Evolutionary conservation across 2,113 vertebrate genomes (phyloP), one percentile per base, ranked within the genome.

Genomic region (Saccopteryx leptura): DNA sequence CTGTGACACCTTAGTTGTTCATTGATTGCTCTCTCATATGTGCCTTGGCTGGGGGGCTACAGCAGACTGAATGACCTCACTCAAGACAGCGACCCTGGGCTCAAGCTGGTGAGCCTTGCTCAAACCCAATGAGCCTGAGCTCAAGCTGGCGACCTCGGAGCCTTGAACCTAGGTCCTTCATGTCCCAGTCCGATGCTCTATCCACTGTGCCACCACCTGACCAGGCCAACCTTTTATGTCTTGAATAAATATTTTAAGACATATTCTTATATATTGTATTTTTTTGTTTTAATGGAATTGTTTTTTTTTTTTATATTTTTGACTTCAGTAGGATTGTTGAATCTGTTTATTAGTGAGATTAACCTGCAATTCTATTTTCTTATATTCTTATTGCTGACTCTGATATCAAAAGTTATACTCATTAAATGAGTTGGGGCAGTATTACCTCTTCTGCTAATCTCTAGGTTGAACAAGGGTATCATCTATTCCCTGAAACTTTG

Each of bases 321-420:
- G 11, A 9, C 48, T 79, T 72, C 74, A 48, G 33, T 82, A 26
- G 26, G 23, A 79, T n/a, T 72, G 54, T 12, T 85, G 15, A 66
- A 54, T 94, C 48, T 69, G 8, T 65, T 90, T 82, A 71, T 39
- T 66, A 85, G 26, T 76, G 5, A 78, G 2, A 48, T 94, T 86
- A 83, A 61, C 56, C 61, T 88, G 46, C 24, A 92, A 11, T 68
- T 92, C 89, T 92, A 60, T 79, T 85, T 85, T 89, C 39, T 92
- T 9, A 46, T 84, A 58, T 71, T 80, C 23, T 24, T 72, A 3
- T 78, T 90, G 31, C 12, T 80, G 50, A 79, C 79, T 92, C 58
- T 92, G 33, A n/a, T 65, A 66, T 66, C 89, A 56, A 66, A 66
- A 66, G 71, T 26, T 92, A 54, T 65, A 79, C 2, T 68, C 19